These are phyloP conservation scores for Trissonchulus latispiculum DNA, from an alignment of 2,888 invertebrate species.

Conservation along the genomic window DNA sequence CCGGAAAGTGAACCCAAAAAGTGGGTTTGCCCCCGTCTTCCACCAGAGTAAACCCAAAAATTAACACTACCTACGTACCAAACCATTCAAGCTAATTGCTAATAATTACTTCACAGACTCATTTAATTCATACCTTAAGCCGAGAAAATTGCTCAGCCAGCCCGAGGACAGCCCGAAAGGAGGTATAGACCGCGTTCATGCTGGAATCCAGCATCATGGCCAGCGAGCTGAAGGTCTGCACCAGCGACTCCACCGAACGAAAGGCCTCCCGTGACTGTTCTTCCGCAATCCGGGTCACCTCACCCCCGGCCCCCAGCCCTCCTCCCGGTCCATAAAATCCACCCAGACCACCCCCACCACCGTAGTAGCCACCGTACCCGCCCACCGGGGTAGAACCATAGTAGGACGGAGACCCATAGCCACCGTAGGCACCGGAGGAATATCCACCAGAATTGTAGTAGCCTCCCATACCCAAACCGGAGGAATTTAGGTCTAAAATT, in stretches of 20 bases:
- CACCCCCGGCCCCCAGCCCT: conserved; percentile 27
- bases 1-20: too few species aligned
- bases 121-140: conserved; percentile 54
- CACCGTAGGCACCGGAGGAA: too few species aligned
- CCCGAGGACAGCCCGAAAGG: conserved; percentile 84
- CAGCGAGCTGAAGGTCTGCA: conserved; percentile 79
- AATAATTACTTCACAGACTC: background rate
- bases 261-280: conserved; percentile 84
- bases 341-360: background rate
- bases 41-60: too few species aligned
- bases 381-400: too few species aligned
- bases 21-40: too few species aligned
- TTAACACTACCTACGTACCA: too few species aligned
- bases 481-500: too few species aligned
- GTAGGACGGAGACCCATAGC: too few species aligned
- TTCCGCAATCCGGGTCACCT: conserved; percentile 70
- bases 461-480: too few species aligned
- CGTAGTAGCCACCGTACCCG: background rate
- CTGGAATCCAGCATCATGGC: conserved; percentile 95
- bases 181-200: conserved; percentile 85
- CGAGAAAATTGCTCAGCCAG: conserved; percentile 89
- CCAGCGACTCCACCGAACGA: conserved; percentile 82
- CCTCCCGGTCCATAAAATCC: background rate
- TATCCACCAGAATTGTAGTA: too few species aligned
- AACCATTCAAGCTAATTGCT: too few species aligned